Percentiles rank a stretch among this genome's conserved stretches.
These are phyloP conservation scores for Altica lythri DNA, from an alignment of 2,888 invertebrate species.

Conservation along the genomic window DNA sequence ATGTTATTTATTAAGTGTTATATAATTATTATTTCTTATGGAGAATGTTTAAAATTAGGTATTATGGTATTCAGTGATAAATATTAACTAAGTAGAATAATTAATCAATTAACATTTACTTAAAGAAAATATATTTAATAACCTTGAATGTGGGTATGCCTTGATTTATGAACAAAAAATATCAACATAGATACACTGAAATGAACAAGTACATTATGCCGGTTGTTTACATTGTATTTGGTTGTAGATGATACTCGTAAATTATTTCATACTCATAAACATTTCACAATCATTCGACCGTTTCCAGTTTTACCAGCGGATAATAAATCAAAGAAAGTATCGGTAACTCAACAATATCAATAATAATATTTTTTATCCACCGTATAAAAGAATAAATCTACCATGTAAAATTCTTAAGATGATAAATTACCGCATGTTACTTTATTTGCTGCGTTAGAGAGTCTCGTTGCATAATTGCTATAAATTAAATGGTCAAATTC, in stretches of 20 bases:
- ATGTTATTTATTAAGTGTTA: too few species aligned
- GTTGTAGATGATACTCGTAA: background rate
- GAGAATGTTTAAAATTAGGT: too few species aligned
- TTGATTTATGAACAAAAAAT: background rate
- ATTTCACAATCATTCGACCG: background rate
- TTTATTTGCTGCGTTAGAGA: conserved; percentile 1
- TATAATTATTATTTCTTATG: too few species aligned
- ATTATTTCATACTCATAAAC: conserved; percentile 2
- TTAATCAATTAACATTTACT: too few species aligned
- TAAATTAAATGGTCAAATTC: conserved; percentile 15
- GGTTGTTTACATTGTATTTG: background rate
- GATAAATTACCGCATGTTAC: conserved; percentile 6
- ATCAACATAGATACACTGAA: background rate
- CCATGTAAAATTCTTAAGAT: conserved; percentile 7
- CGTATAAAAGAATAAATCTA: conserved; percentile 9
- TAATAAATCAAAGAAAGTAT: conserved; percentile 19
- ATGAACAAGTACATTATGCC: background rate
- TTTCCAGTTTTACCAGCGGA: conserved; percentile 16
- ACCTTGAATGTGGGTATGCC: too few species aligned
- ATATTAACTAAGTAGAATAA: too few species aligned
- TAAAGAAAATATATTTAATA: too few species aligned
- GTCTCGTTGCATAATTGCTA: conserved; percentile 7
- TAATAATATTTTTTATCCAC: conserved; percentile 18
- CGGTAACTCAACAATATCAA: conserved; percentile 19
- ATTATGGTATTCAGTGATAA: too few species aligned